Conservation (phyloP, 2,888 invertebrate genomes). For the Rhingia campestris region DNA sequence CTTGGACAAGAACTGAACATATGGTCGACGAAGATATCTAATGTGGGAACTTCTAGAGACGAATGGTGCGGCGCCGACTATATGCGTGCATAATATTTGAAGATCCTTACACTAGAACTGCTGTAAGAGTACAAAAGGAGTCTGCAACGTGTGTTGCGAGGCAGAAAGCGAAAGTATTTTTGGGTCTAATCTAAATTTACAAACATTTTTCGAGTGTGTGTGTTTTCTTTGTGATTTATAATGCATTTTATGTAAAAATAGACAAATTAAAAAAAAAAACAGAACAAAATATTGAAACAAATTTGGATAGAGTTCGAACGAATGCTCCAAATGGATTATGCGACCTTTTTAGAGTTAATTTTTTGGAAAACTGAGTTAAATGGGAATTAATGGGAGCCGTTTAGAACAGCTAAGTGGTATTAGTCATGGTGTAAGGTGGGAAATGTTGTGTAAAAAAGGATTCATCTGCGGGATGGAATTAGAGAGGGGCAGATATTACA, state of each 20-base stretch:
- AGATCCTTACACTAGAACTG: slow-evolving; percentile 37
- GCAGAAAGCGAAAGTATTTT: slow-evolving; percentile 20
- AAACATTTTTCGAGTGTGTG: not conserved
- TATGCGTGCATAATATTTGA: slow-evolving; percentile 6
- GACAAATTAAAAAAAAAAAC: slow-evolving; percentile 1
- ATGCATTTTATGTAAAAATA: slow-evolving; percentile 8
- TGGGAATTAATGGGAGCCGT: not conserved
- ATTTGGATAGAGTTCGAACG: slow-evolving; percentile 10
- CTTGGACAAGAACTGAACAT: slow-evolving; percentile 65
- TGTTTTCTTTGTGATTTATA: slow-evolving; percentile 5
- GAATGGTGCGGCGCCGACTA: slow-evolving; percentile 41
- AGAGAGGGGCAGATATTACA: too few relatives aligned
- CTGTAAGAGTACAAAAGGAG: slow-evolving; percentile 8
- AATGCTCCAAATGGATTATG: slow-evolving; percentile 1
- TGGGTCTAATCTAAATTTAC: slow-evolving; percentile 8
- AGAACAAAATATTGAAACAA: not conserved
- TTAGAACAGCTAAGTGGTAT: not conserved
- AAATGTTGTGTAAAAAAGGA: too few relatives aligned
- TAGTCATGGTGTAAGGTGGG: too few relatives aligned
- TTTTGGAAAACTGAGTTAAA: not conserved
- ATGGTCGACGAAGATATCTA: slow-evolving; percentile 49
- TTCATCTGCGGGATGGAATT: too few relatives aligned
- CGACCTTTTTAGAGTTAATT: slow-evolving; percentile 7
- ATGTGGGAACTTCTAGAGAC: slow-evolving; percentile 59
- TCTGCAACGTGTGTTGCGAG: slow-evolving; percentile 2